phyloP scores from a whole-genome alignment of 2,888 invertebrate genomes.

The Tolmerus cingulatus region DNA sequence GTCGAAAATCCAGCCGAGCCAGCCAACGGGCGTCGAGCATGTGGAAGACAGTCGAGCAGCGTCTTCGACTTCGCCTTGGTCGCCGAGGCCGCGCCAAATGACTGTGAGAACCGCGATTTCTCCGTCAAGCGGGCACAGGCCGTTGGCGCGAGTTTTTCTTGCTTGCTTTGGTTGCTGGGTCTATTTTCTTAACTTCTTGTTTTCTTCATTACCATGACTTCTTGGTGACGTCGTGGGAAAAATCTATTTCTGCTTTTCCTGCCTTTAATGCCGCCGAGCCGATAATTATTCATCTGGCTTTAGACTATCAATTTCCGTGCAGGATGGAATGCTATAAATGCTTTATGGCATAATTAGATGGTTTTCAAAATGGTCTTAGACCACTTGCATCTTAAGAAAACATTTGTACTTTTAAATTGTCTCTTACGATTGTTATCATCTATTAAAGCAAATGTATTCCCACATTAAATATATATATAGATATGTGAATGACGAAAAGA shows the following conservation, averaged over 20 bases:
- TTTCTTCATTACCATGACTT: background rate
- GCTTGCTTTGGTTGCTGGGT: background rate
- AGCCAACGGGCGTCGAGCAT: background rate
- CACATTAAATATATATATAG: too few species aligned
- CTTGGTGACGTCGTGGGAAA: constrained; percentile 7
- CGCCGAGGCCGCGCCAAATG: background rate
- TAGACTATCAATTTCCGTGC: background rate
- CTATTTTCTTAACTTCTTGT: background rate
- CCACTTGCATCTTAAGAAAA: background rate
- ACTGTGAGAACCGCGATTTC: background rate
- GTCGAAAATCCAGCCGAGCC: background rate
- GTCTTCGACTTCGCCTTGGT: background rate
- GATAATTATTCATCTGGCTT: background rate
- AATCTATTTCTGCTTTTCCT: background rate
- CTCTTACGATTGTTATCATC: background rate
- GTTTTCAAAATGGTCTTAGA: background rate
- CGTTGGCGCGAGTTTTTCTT: background rate
- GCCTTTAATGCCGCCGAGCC: background rate
- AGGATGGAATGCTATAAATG: background rate
- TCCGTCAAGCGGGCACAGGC: background rate
- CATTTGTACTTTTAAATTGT: background rate
- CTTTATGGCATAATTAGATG: background rate
- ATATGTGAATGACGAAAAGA: too few species aligned
- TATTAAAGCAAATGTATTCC: too few species aligned
- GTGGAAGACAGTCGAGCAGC: background rate